phyloP scores from a whole-genome alignment of 2,113 vertebrate genomes.

The Rhagologus leucostigma region DNA sequence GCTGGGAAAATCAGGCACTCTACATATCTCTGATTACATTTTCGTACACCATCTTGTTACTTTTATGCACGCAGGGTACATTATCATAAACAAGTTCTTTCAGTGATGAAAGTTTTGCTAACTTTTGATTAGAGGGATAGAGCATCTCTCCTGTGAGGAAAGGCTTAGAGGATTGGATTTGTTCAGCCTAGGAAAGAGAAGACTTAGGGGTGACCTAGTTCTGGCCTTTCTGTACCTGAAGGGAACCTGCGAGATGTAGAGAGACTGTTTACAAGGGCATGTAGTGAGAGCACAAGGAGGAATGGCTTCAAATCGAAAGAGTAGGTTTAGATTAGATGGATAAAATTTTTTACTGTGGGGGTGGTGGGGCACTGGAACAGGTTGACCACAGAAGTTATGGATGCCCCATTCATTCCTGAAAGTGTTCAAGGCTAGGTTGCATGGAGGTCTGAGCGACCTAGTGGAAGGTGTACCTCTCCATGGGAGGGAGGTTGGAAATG shows the following conservation, averaged over 20 bases:
- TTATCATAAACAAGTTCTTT: neutral
- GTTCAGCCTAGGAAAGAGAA: neutral
- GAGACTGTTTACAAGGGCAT: neutral
- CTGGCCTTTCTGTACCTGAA: neutral
- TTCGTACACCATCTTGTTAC: neutral
- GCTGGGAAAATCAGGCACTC: neutral
- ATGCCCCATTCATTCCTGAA: no score
- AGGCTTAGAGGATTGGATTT: neutral
- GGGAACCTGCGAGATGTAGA: neutral
- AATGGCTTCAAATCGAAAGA: neutral
- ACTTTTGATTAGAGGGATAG: neutral
- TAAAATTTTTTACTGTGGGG: neutral
- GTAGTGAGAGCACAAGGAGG: neutral
- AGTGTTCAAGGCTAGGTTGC: neutral
- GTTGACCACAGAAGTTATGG: no score
- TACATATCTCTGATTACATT: neutral
- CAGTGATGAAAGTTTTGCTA: neutral
- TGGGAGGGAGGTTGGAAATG: neutral
- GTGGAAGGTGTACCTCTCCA: neutral
- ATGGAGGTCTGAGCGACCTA: neutral
- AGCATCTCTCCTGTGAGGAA: neutral
- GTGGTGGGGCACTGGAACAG: neutral
- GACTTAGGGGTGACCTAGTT: neutral
- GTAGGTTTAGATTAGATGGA: neutral
- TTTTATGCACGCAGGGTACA: rapidly evolving